Evolutionary conservation across 92 coral and sea anemone genomes (phyloP), one percentile per base, ranked within the genome.

Genomic region (Hydrozoanthus gracilis): DNA sequence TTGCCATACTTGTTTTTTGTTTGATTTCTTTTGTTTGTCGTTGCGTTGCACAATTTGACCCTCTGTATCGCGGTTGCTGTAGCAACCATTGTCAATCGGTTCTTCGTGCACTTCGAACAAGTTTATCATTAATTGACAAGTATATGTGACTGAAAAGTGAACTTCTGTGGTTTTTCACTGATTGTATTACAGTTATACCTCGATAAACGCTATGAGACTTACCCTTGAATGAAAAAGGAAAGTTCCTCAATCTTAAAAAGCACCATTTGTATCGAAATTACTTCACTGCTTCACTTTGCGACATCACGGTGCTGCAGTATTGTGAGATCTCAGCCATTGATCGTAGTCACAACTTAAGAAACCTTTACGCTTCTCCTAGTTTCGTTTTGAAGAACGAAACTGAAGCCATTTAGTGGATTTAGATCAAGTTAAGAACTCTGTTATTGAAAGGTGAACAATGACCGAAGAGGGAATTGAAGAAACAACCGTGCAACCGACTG

Each of bases 401-500:
- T 10, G 69, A 17, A n/a, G 4, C 44, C 7, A 27, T 27, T 27
- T n/a, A 12, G n/a, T 14, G 7, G 60, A 72, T 47, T 18, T 54
- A 44, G 77, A 49, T 46, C 35, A 6, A n/a, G 58, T 15, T 50
- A 45, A 13, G 15, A 44, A 15, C 44, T 49, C 79, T 27, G 61
- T 6, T 35, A 48, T 6, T 7, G 7, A 6, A 15, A 74, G 6
- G 9, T 74, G 3, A 44, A 50, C 14, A 48, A 74, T 74, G 79
- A 74, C 79, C 44, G 79, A 74, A 6, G 79, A 74, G 79, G 51
- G 15, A 51, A 60, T 44, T 44, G 79, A 74, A 17, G 79, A 74
- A 12, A 74, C 79, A 7, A n/a, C 60, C 16, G 79, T 50, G 48
- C 61, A 50, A 1, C 79, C 79, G 9, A 20, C 79, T 50, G 18